A percentile compares a stretch with the other conserved stretches of the same genome.
Conservation (phyloP, 2,113 vertebrate genomes). For the Istiophorus platypterus region DNA sequence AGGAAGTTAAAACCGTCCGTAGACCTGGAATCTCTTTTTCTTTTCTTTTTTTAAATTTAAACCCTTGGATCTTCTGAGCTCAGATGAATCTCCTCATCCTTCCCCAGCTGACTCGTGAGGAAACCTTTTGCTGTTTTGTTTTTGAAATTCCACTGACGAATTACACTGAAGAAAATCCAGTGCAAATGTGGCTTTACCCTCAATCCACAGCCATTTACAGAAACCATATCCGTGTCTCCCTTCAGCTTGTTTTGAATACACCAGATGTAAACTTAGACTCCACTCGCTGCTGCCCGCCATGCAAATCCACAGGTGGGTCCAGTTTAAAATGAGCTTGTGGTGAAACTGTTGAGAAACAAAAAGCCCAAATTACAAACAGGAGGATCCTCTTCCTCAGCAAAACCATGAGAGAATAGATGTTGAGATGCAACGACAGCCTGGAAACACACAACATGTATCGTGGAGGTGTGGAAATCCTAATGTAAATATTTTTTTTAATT, state of each 20-base stretch:
- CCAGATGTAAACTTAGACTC: constrained; percentile 49
- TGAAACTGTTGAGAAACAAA: constrained; percentile 48
- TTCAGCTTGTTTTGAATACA: constrained; percentile 44
- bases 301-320: constrained; percentile 69
- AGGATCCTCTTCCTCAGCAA: constrained; percentile 49
- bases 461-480: constrained; percentile 35
- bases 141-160: constrained; percentile 27
- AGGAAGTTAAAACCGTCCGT: background rate
- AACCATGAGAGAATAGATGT: constrained; percentile 32
- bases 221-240: constrained; percentile 50
- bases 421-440: constrained; percentile 36
- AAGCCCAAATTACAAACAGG: constrained; percentile 62
- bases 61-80: background rate
- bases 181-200: constrained; percentile 46
- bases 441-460: constrained; percentile 7
- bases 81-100: background rate
- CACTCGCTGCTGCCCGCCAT: constrained; percentile 44
- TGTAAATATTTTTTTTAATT: background rate
- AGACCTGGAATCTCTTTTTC: background rate
- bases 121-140: constrained; percentile 8
- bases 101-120: background rate
- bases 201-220: constrained; percentile 15
- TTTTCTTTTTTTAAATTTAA: background rate
- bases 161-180: constrained; percentile 37
- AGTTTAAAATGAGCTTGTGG: constrained; percentile 55